phyloP scores from a whole-genome alignment of 1,140 invertebrate species.

The Olivierus martensii region DNA sequence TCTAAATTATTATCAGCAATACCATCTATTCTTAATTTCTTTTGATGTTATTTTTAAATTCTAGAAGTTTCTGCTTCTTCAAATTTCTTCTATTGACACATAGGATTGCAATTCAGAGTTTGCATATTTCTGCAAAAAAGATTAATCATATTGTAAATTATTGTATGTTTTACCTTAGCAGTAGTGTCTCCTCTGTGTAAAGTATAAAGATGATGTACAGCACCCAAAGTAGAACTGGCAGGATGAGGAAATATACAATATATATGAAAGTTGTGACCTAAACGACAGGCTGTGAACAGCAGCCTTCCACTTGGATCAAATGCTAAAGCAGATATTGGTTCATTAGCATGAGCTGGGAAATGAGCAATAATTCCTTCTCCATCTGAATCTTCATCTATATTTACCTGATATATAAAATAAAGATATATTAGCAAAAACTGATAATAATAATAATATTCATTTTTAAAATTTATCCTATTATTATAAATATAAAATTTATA shows the following conservation, averaged over 20 bases:
- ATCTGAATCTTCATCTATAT: slow-evolving; percentile 35
- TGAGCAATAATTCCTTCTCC: slow-evolving; percentile 70
- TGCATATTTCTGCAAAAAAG: no score
- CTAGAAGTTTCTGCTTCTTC: no score
- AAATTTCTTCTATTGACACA: no score
- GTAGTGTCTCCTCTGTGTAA: slow-evolving; percentile 62
- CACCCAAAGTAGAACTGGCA: slow-evolving; percentile 63
- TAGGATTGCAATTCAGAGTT: no score
- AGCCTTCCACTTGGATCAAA: slow-evolving; percentile 88
- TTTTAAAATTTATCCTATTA: no score
- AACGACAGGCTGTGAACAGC: slow-evolving; percentile 77
- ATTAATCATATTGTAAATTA: no score
- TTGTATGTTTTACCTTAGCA: slow-evolving; percentile 40
- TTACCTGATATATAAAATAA: slow-evolving; percentile 16
- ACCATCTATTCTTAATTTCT: no score
- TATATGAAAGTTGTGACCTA: slow-evolving; percentile 92
- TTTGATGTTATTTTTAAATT: no score
- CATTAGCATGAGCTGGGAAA: slow-evolving; percentile 77
- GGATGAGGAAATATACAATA: slow-evolving; percentile 91
- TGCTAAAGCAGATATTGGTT: slow-evolving; percentile 74
- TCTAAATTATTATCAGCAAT: no score
- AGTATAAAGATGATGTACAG: slow-evolving; percentile 92
- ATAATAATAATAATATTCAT: no score
- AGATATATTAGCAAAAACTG: no score
- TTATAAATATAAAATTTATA: no score